Base-by-base conservation (phyloP, 2,797 vertebrate genomes). In the Chromis chromis region DNA sequence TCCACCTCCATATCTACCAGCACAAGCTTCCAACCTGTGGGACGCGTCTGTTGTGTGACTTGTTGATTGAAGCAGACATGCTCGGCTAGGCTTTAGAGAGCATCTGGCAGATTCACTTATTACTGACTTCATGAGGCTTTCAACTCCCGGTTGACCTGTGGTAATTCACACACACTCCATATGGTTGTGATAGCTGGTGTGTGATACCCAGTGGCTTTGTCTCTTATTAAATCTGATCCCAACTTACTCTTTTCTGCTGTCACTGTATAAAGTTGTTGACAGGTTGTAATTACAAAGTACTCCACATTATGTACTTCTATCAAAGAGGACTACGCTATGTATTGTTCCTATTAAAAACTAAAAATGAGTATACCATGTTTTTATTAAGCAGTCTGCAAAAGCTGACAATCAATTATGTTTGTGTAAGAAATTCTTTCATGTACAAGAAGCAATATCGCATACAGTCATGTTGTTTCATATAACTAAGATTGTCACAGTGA, bases 21-120 rank as follows among this genome's bases (percentile, higher is more conserved):
- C 3, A 25, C 48, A 57, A 54, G 36, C 70, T 65, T n/a, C 8
- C 53, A 54, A 54, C 69, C 74, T 82, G 49, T 58, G 71, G 70
- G 64, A 78, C 46, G 55, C 58, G 70, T 75, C 46, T 49, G 65
- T 57, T 65, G 54, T 76, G 61, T 31, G 8, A 70, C 39, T 39
- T 67, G 75, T 54, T 88, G 75, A 88, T 85, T 79, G 78, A 81
- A 83, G 60, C 59, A 52, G 63, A 86, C 65, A 58, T 65, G 75
- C 50, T 76, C 67, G 19, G 68, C 76, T 84, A 52, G 78, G 79
- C 78, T 62, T 84, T 58, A 66, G 66, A 79, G 70, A 76, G 58
- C 70, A 76, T 65, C 71, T 76, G 78, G 82, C 40, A 46, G 65
- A 76, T 80, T 66, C 66, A 74, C 73, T 78, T 77, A 79, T 83